phyloP scores from a whole-genome alignment of 2,113 vertebrate species.

The Bubo blakistoni region DNA sequence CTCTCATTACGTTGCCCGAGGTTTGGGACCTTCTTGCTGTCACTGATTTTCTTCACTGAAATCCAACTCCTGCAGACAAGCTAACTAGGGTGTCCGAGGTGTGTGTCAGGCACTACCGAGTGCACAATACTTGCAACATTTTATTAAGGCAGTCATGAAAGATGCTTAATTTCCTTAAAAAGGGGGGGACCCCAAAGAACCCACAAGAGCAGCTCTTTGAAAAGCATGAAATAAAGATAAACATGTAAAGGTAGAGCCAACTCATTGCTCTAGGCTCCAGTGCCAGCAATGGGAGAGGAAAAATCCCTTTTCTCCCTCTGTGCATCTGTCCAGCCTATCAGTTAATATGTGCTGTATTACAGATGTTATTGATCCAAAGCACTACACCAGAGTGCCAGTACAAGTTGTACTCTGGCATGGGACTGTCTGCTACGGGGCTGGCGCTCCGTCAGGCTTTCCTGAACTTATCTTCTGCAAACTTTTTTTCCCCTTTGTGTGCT shows the following conservation, averaged over 20 bases:
- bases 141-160: not conserved
- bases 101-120: not conserved
- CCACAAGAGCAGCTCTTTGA: not conserved
- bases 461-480: not conserved
- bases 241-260: not conserved
- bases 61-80: not conserved
- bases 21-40: not conserved
- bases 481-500: not conserved
- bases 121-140: not conserved
- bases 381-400: not conserved
- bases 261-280: not conserved
- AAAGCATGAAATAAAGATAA: not conserved
- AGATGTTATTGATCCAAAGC: not conserved
- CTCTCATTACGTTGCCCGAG: fast-evolving
- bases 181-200: not conserved
- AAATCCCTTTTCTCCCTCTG: not conserved
- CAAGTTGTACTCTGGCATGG: not conserved
- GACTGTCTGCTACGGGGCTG: not conserved
- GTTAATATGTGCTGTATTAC: not conserved
- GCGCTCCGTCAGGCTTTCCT: not conserved
- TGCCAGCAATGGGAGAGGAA: not conserved
- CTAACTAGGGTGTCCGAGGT: not conserved
- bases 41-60: not conserved
- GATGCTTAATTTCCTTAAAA: not conserved
- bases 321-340: not conserved